Evolutionary conservation across 2,888 invertebrate species (phyloP).

Genomic region (Drosophila helvetica): DNA sequence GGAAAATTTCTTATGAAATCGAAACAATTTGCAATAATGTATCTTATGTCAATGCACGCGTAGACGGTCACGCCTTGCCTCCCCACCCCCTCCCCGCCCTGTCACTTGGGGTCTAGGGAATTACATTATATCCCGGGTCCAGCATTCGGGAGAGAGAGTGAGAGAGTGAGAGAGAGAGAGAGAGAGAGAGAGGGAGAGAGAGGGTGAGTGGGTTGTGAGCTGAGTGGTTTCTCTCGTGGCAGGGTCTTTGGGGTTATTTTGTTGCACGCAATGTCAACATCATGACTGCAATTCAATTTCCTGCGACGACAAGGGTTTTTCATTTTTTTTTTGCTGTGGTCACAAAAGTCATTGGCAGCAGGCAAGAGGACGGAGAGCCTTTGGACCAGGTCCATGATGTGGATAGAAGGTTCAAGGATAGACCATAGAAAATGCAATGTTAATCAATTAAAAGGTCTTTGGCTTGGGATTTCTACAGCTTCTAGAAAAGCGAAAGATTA

Average conservation of each 20-base stretch:
- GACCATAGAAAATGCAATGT: background rate
- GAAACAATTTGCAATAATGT: slow-evolving; percentile 81
- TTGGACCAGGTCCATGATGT: slow-evolving; percentile 3
- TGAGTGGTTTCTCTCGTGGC: slow-evolving; percentile 7
- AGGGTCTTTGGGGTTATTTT: slow-evolving; percentile 39
- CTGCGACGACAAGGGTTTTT: slow-evolving; percentile 36
- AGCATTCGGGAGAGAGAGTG: background rate
- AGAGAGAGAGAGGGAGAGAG: background rate
- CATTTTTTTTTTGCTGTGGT: slow-evolving; percentile 26
- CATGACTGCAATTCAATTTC: slow-evolving; percentile 75
- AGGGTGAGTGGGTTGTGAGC: background rate
- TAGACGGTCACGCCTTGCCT: slow-evolving; percentile 35
- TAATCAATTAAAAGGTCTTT: background rate
- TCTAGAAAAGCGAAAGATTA: background rate
- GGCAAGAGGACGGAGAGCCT: background rate
- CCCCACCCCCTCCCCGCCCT: background rate
- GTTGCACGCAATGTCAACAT: slow-evolving; percentile 76
- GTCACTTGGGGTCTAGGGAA: slow-evolving; percentile 44
- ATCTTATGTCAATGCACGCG: slow-evolving; percentile 76
- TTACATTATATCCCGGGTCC: slow-evolving; percentile 58
- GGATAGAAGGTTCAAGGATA: background rate
- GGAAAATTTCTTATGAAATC: slow-evolving; percentile 73
- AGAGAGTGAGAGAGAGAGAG: background rate
- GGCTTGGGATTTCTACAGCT: background rate
- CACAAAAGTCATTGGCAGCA: slow-evolving; percentile 36